A percentile compares a stretch with the other conserved stretches of the same genome.
These are phyloP conservation scores for Acanthopagrus latus DNA, from an alignment of 2,797 vertebrate genomes.

Conservation along the genomic window DNA sequence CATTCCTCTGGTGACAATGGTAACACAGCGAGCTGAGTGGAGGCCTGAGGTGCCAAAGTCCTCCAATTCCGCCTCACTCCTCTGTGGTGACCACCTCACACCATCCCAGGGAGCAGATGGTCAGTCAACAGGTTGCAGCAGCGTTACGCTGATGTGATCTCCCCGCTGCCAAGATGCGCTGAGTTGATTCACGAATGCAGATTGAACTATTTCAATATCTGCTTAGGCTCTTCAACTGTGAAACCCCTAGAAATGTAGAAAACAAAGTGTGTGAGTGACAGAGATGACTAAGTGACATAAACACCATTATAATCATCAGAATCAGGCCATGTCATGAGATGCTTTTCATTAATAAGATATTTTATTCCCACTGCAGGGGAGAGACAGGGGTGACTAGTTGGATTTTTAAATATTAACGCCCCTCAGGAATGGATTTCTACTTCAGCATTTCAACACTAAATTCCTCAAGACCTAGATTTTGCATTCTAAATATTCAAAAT, in stretches of 20 bases:
- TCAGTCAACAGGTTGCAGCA: no score
- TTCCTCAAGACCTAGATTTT: constrained; percentile 15
- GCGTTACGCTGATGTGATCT: no score
- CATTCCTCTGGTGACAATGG: no score
- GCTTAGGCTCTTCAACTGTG: background rate
- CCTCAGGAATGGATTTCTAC: constrained; percentile 30
- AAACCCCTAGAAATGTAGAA: background rate
- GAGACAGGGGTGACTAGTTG: constrained; percentile 19
- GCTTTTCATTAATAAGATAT: constrained; percentile 29
- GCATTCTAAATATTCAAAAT: constrained; percentile 10
- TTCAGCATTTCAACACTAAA: constrained; percentile 5
- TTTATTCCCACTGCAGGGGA: constrained; percentile 12
- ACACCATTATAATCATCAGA: constrained; percentile 28
- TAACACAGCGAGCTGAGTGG: no score
- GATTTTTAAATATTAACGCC: constrained; percentile 34
- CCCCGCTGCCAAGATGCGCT: no score
- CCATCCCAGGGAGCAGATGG: no score
- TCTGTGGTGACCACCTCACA: no score
- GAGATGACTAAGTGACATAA: constrained; percentile 28
- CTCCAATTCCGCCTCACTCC: no score
- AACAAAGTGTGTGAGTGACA: background rate
- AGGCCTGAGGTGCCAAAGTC: no score
- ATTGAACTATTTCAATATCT: background rate
- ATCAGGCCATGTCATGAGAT: constrained; percentile 11
- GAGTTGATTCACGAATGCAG: constrained; percentile 2